Evolutionary conservation across 1,140 invertebrate species (phyloP).

Genomic region (Aphaenogaster ashmeadi): DNA sequence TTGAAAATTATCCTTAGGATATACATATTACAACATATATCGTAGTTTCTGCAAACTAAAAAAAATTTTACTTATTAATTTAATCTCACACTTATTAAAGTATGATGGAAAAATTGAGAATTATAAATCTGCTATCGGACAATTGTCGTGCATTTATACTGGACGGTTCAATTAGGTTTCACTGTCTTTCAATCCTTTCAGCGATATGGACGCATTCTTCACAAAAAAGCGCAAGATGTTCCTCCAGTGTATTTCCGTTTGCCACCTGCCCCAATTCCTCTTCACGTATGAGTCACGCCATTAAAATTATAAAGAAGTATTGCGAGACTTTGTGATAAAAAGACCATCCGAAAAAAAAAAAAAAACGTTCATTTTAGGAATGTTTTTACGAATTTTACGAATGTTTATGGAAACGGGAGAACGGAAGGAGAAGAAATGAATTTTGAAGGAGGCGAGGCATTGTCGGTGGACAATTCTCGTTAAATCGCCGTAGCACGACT

Average conservation of each 20-base stretch:
- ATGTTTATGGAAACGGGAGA: constrained; percentile 1
- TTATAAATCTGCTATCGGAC: not conserved
- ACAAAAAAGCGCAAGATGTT: not conserved
- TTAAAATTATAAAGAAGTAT: constrained; percentile 2
- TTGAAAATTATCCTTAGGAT: not conserved
- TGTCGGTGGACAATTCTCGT: constrained; percentile 29
- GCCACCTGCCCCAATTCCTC: constrained; percentile 21
- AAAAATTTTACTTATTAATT: constrained; percentile 4
- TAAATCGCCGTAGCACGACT: not conserved
- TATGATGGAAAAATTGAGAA: constrained; percentile 2
- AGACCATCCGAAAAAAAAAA: constrained; percentile 6
- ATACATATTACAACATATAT: constrained; percentile 7
- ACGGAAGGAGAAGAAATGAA: not conserved
- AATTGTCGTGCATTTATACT: not conserved
- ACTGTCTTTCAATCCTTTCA: not conserved
- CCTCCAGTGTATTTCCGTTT: constrained; percentile 68
- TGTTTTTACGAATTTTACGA: no score
- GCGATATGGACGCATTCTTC: not conserved
- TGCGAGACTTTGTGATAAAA: constrained; percentile 18
- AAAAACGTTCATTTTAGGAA: not conserved
- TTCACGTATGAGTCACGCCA: not conserved
- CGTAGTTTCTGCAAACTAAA: not conserved
- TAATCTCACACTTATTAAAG: constrained; percentile 8
- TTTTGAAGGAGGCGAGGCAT: not conserved
- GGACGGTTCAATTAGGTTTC: constrained; percentile 20